Percentiles rank a stretch among this genome's conserved stretches.
Evolutionary conservation across 2,797 vertebrate species (phyloP).

Genomic region (Hozukius guyotensis): DNA sequence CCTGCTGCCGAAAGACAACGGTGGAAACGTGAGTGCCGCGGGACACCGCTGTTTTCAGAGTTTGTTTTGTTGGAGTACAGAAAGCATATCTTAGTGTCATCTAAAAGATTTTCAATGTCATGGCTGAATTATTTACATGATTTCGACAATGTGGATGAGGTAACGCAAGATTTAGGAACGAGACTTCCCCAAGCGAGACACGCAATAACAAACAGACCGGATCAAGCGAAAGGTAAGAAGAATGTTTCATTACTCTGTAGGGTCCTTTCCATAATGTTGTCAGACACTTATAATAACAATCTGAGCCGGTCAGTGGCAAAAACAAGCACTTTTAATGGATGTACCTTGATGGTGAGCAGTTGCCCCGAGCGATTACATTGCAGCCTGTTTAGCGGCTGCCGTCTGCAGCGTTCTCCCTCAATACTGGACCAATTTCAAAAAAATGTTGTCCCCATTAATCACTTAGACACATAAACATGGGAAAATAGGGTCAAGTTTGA

Average conservation of each 20-base stretch:
- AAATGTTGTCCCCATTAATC: not conserved
- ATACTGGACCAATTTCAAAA: not conserved
- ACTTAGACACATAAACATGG: not conserved
- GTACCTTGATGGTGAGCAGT: not conserved
- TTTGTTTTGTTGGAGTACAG: not conserved
- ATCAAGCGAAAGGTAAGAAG: not conserved
- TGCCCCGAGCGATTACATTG: not conserved
- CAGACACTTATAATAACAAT: not conserved
- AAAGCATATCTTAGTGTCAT: not conserved
- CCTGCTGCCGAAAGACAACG: too few species aligned
- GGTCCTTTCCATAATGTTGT: too few species aligned
- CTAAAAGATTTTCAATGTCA: not conserved
- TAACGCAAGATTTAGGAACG: too few species aligned
- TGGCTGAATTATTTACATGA: not conserved
- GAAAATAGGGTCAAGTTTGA: not conserved
- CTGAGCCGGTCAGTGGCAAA: not conserved
- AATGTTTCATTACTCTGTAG: not conserved
- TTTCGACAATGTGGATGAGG: not conserved
- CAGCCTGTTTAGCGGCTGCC: too few species aligned
- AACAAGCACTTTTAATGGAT: not conserved
- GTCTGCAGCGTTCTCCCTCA: not conserved
- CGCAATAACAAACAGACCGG: too few species aligned
- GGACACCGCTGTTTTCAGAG: not conserved
- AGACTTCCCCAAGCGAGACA: too few species aligned
- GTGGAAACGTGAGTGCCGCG: too few species aligned